Conservation (phyloP, 2,113 vertebrate genomes). For the Calidris pygmaea region DNA sequence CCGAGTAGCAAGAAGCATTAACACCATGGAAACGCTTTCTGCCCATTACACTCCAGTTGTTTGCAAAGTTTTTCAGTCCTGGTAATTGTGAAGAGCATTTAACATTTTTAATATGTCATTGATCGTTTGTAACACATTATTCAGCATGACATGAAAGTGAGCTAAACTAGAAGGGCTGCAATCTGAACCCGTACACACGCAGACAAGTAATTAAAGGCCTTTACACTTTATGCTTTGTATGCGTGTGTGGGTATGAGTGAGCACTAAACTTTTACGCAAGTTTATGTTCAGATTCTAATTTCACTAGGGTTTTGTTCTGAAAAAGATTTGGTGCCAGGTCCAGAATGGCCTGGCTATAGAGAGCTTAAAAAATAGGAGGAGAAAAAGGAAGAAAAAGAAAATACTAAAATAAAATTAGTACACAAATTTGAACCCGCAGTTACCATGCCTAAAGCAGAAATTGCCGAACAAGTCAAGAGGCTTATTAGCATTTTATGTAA, state of each 20-base stretch:
- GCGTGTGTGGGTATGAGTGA: neutral
- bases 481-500: slow-evolving; percentile 99
- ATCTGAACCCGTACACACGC: neutral
- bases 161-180: neutral
- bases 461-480: slow-evolving; percentile 89
- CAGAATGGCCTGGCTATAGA: slow-evolving; percentile 9
- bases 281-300: neutral
- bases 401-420: slow-evolving; percentile 77
- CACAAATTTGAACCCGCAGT: slow-evolving; percentile 78
- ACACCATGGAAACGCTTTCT: neutral
- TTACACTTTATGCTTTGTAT: neutral
- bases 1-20: neutral
- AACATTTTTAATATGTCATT: neutral
- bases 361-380: neutral
- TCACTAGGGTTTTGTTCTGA: neutral
- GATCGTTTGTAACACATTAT: neutral
- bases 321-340: neutral
- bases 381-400: slow-evolving; percentile 31
- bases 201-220: slow-evolving; percentile 26
- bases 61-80: neutral
- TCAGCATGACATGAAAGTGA: neutral
- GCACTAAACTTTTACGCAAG: neutral
- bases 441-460: slow-evolving; percentile 80
- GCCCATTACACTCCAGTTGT: neutral
- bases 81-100: neutral